phyloP scores from a whole-genome alignment of 2,797 vertebrate genomes.

The Dryobates pubescens region DNA sequence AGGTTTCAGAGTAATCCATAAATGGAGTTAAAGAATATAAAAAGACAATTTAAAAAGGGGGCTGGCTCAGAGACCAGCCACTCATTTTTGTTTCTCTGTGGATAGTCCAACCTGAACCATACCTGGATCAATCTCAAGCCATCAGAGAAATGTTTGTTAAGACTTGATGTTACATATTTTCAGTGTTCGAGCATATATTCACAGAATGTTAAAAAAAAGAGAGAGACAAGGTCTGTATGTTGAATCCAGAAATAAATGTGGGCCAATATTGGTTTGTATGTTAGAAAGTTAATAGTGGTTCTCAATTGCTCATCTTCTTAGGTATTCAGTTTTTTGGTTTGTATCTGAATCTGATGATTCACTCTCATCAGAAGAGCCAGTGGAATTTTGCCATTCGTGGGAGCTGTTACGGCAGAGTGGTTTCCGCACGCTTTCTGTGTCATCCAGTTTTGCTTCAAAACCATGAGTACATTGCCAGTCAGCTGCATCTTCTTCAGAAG shows the following conservation, averaged over 20 bases:
- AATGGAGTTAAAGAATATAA: background rate
- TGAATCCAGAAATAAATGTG: background rate
- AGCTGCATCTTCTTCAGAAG: background rate
- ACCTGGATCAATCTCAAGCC: background rate
- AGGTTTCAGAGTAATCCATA: background rate
- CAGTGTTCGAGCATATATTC: background rate
- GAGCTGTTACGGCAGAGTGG: background rate
- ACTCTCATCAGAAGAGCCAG: constrained; percentile 31
- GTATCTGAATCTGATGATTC: constrained; percentile 26
- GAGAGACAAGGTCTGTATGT: background rate
- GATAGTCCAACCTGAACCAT: background rate
- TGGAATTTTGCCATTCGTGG: background rate
- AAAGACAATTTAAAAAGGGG: background rate
- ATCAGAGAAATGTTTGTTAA: background rate
- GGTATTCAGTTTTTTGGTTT: constrained; percentile 44
- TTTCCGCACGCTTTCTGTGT: background rate
- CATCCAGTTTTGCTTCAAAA: background rate
- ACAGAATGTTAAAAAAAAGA: background rate
- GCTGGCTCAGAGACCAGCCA: background rate
- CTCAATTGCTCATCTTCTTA: constrained; percentile 66
- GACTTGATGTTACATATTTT: background rate
- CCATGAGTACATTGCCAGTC: background rate
- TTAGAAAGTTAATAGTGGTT: background rate
- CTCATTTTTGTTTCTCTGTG: background rate
- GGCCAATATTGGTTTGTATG: background rate